phyloP scores from a whole-genome alignment of 2,888 invertebrate genomes.

The Scaptodrosophila latifasciaeformis region DNA sequence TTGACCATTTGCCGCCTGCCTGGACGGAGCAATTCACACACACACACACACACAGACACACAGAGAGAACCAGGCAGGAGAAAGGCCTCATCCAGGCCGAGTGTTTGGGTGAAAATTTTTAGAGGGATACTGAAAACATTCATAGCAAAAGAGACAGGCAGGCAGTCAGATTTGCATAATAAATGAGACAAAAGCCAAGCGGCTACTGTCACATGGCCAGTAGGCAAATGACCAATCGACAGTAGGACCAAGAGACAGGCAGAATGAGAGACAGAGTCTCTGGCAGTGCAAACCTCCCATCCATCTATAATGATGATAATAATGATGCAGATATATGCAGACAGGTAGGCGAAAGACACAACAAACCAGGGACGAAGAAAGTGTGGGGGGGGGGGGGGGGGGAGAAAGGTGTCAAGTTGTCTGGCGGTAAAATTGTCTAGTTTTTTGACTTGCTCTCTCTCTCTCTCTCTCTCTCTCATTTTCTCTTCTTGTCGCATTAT shows the following conservation, averaged over 20 bases:
- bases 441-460: too few species aligned
- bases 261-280: neutral
- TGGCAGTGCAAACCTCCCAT: neutral
- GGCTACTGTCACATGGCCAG: slow-evolving; percentile 63
- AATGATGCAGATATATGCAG: slow-evolving; percentile 52
- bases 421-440: too few species aligned
- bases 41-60: neutral
- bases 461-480: too few species aligned
- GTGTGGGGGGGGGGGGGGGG: neutral
- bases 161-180: slow-evolving; percentile 58
- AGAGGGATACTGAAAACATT: too few species aligned
- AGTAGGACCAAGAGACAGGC: neutral
- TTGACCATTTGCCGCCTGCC: slow-evolving; percentile 31
- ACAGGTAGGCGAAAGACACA: slow-evolving; percentile 26
- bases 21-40: slow-evolving; percentile 16
- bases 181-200: slow-evolving; percentile 65
- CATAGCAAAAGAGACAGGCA: neutral
- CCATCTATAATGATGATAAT: slow-evolving; percentile 64
- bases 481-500: too few species aligned
- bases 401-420: too few species aligned
- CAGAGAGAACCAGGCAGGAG: neutral
- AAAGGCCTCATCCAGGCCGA: neutral
- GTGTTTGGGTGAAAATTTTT: too few species aligned
- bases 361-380: slow-evolving; percentile 10
- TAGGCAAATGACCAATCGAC: slow-evolving; percentile 7